Base-by-base conservation (phyloP, 2,888 invertebrate genomes). In the Nephrotoma guestfalica region DNA sequence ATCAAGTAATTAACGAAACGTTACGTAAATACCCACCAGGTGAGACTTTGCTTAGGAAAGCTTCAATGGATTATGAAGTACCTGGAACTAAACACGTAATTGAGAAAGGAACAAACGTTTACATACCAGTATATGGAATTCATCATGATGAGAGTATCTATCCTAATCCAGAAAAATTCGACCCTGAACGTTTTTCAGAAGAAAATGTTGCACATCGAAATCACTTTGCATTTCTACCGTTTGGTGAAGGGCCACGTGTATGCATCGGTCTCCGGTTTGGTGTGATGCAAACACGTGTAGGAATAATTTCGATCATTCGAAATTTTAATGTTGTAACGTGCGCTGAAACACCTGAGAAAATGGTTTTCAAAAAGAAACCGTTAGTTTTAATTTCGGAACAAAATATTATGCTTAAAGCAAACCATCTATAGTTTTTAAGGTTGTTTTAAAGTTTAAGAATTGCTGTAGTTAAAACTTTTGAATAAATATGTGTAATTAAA, bases 131-230 rank as follows among this genome's bases (percentile, higher is more conserved):
- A 6, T 92, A 93, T 88, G 92, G 93, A 40, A 93, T 94, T 88
- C 94, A 94, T 88, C 93, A 93, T 89, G 94, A 94, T 89, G 92
- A 93, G 0, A 92, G 93, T 1, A 91, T 93, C 88, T 94, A 93
- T 88, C 93, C 93, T 0, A 92, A 95, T 9, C 95, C 95, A 0
- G 92, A 93, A 1, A 91, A 91, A 47, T 95, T 94, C 87, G 92
- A 93, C 86, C 94, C 94, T 0, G 93, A 94, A 41, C 91, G 94
- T 88, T 95, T 94, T 90, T 89, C 92, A 0, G 90, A 91, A 6
- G 92, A 93, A 87, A 92, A 92, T 42, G 93, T 93, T 87, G 91
- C 92, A 0, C 91, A 91, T 41, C 88, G 90, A 41, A 89, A 90
- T 87, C 89, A 90, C 30, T 90, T 89, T 87, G 89, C 90, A 2